Conservation (phyloP, 2,888 invertebrate species). For the Callosobruchus maculatus region DNA sequence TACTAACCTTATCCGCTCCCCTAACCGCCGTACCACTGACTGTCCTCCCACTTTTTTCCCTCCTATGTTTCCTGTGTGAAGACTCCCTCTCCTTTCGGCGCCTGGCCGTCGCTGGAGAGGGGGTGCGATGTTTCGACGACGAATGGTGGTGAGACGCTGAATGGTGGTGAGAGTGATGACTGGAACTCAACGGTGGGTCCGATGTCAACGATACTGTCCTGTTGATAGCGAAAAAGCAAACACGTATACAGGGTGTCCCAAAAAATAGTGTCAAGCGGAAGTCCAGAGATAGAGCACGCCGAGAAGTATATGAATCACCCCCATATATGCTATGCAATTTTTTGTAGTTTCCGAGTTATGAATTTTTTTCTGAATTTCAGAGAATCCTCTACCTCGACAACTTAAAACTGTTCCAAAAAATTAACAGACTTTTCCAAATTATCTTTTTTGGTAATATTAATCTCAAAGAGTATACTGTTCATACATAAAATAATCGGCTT, state of each 20-base stretch:
- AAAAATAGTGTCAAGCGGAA: too few species aligned
- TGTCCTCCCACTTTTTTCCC: constrained; percentile 49
- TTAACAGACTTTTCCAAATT: too few species aligned
- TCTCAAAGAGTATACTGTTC: too few species aligned
- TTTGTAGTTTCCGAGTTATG: too few species aligned
- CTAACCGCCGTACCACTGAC: constrained; percentile 45
- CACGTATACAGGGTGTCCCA: too few species aligned
- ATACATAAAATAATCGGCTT: too few species aligned
- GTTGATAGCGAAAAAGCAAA: constrained; percentile 14
- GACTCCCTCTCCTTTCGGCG: constrained; percentile 42
- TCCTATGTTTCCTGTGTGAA: constrained; percentile 48
- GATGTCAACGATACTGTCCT: constrained; percentile 40
- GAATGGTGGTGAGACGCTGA: not conserved
- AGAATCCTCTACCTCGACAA: too few species aligned
- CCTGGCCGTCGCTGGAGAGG: constrained; percentile 21
- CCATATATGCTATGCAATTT: too few species aligned
- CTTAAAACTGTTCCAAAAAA: too few species aligned
- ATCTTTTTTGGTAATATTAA: too few species aligned
- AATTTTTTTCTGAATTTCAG: too few species aligned
- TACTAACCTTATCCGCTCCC: not conserved
- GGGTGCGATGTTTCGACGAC: not conserved
- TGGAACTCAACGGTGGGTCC: constrained; percentile 31
- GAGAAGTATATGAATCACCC: too few species aligned
- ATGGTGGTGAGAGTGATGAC: constrained; percentile 19
- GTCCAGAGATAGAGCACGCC: constrained; percentile 28